phyloP scores from a whole-genome alignment of 2,113 vertebrate species.

The Chlamydotis undulata region DNA sequence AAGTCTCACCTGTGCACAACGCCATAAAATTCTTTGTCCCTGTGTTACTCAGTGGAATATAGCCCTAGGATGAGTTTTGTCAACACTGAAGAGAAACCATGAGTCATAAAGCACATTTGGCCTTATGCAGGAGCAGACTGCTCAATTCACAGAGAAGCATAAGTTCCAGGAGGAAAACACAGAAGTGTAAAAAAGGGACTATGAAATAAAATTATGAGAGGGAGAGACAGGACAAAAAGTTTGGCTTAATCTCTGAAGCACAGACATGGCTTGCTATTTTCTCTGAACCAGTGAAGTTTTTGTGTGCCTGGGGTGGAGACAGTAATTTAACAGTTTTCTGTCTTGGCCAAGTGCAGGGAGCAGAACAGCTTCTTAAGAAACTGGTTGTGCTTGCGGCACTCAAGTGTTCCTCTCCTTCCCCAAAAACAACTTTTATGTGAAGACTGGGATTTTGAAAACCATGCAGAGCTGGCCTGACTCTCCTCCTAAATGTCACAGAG shows the following conservation, averaged over 20 bases:
- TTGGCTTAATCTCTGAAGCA: not conserved
- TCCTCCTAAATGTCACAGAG: conserved; percentile 46
- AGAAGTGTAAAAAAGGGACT: not conserved
- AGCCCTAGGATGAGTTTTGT: not conserved
- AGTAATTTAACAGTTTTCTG: not conserved
- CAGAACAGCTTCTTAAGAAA: conserved; percentile 12
- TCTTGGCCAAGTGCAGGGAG: not conserved
- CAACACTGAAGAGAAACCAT: not conserved
- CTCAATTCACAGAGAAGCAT: not conserved
- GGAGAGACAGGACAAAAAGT: not conserved
- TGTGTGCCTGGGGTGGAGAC: not conserved
- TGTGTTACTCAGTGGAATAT: not conserved
- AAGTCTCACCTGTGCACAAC: not conserved
- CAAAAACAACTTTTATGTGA: conserved; percentile 50
- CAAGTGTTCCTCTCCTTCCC: not conserved
- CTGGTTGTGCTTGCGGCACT: not conserved
- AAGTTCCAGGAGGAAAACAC: not conserved
- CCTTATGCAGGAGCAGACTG: not conserved
- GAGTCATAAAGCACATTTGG: not conserved
- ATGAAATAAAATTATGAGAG: not conserved
- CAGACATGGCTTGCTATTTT: conserved; percentile 3
- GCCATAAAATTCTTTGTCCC: not conserved
- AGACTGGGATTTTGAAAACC: conserved; percentile 46
- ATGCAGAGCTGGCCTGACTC: conserved; percentile 11
- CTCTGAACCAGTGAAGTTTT: not conserved